A percentile compares a stretch with the other conserved stretches of the same genome.
Conservation (phyloP, 1,140 invertebrate species). For the Drosophila murphyi region DNA sequence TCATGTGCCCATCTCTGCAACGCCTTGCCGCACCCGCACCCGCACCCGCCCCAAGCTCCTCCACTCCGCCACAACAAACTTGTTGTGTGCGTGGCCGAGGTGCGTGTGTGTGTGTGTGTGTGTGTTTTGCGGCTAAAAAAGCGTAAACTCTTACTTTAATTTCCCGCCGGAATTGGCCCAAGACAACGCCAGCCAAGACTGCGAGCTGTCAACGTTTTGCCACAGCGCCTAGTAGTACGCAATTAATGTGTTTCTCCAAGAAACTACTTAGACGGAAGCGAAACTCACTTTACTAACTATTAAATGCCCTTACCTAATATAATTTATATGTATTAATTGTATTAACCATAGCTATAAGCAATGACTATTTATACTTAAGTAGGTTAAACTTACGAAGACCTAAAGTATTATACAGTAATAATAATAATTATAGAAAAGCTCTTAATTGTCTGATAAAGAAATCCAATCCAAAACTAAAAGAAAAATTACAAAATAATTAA, state of each 20-base stretch:
- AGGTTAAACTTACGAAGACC: no score
- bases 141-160: slow-evolving; percentile 83
- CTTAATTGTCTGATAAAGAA: no score
- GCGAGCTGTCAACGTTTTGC: slow-evolving; percentile 66
- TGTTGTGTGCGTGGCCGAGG: slow-evolving; percentile 39
- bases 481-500: no score
- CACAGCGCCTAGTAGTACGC: slow-evolving; percentile 68
- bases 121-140: slow-evolving; percentile 64
- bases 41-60: no score
- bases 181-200: slow-evolving; percentile 55
- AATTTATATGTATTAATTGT: not conserved
- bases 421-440: no score
- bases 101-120: slow-evolving; percentile 50
- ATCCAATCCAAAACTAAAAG: no score
- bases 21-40: not conserved
- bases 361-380: no score
- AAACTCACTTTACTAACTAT: not conserved
- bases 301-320: slow-evolving; percentile 17
- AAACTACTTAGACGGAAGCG: slow-evolving; percentile 49
- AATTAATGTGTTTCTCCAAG: slow-evolving; percentile 64
- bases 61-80: not conserved
- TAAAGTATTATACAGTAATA: no score
- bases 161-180: slow-evolving; percentile 77
- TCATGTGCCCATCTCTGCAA: slow-evolving; percentile 41
- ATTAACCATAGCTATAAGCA: not conserved